Base-by-base conservation (phyloP, 2,888 invertebrate genomes). In the Drosophila picticornis region DNA sequence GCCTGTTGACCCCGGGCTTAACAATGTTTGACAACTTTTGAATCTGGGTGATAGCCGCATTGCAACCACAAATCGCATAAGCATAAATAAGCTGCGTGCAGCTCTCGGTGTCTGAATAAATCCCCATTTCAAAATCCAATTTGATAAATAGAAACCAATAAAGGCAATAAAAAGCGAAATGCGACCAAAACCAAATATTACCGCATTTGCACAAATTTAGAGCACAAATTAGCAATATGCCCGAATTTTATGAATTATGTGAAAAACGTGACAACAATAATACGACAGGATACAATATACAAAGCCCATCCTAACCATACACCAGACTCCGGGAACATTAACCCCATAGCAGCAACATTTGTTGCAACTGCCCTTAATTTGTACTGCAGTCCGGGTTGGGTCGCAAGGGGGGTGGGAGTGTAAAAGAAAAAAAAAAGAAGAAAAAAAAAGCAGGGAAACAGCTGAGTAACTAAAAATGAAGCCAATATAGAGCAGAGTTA, bases 391-490 rank as follows among this genome's bases (percentile, higher is more conserved):
- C 31, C 25, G 19, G 16, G 16, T 9, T 27, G 13, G 9, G 34
- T 31, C 53, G 25, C n/a, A n/a, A n/a, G n/a, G 25, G 38, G n/a
- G 27, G 13, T 29, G 56, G n/a, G 25, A 1, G 36, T n/a, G 34
- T 1, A 34, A 40, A 34, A 25, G 31, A 27, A 0, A 40, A 34
- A 46, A 40, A 38, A 34, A 22, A 22, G n/a, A n/a, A 4, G 22
- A 19, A 25, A 5, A 27, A 16, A 48, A 25, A 31, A 36, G 40
- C 29, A 46, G 16, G 59, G 72, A 81, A 88, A 76, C 88, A 85
- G 86, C 86, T 86, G 84, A 86, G 87, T 87, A 87, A 87, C 87
- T 85, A 86, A 80, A 88, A 89, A 77, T 80, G 84, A 89, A 88
- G 87, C 87, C 84, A 88, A 88, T 87, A 82, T 81, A 79, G 75